These are phyloP conservation scores for Tenualosa ilisha DNA, from an alignment of 2,797 vertebrate genomes.

Conservation along the genomic window DNA sequence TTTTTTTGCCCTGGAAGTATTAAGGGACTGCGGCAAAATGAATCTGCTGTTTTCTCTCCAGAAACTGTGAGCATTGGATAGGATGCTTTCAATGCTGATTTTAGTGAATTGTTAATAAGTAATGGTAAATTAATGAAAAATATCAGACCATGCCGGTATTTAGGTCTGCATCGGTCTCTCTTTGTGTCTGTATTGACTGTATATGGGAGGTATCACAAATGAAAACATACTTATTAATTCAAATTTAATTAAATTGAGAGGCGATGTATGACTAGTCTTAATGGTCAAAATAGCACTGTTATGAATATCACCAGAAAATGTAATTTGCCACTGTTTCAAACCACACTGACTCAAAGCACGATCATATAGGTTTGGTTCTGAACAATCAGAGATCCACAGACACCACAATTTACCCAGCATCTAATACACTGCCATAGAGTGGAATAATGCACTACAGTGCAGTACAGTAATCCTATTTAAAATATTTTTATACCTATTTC, in stretches of 20 bases:
- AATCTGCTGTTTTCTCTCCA: background rate
- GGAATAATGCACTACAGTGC: background rate
- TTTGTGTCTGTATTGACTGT: background rate
- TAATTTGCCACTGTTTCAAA: no score
- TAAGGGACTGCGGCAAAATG: slow-evolving; percentile 40
- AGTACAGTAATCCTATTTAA: background rate
- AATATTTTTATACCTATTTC: background rate
- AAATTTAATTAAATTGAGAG: background rate
- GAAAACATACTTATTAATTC: background rate
- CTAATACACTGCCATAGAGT: background rate
- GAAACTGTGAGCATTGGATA: background rate
- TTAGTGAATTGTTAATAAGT: background rate
- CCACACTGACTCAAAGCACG: background rate
- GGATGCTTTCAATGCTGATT: background rate
- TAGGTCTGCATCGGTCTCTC: background rate
- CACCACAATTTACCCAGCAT: background rate
- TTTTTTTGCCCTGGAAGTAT: slow-evolving; percentile 33
- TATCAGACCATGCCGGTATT: background rate
- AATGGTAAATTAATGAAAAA: background rate
- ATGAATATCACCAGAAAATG: no score
- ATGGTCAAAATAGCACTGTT: no score
- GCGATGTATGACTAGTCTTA: background rate
- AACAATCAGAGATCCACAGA: background rate
- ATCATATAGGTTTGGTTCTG: background rate
- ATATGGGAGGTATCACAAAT: background rate